Conservation (phyloP, 2,797 vertebrate species). For the Euphonia xanthogaster region DNA sequence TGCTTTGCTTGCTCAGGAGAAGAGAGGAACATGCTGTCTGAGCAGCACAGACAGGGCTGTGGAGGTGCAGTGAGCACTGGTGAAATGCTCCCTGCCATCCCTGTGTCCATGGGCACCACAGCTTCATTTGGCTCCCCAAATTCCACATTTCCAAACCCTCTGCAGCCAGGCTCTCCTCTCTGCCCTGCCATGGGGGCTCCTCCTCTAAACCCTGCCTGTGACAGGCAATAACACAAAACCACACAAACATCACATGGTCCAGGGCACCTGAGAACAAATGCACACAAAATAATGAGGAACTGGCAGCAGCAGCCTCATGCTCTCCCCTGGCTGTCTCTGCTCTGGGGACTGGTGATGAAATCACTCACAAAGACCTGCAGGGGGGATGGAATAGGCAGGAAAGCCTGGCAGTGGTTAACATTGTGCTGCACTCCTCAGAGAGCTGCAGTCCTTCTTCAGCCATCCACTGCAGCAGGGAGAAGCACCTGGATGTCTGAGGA, state of each 20-base stretch:
- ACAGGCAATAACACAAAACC: neutral
- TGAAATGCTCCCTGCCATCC: neutral
- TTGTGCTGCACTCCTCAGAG: neutral
- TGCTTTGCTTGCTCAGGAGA: neutral
- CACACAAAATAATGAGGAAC: neutral
- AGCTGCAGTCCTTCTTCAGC: neutral
- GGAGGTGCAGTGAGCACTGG: neutral
- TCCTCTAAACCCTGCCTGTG: neutral
- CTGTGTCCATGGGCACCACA: neutral
- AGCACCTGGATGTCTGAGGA: accelerated
- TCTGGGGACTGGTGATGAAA: neutral
- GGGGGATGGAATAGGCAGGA: accelerated
- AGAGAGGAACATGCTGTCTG: accelerated
- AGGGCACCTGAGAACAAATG: accelerated
- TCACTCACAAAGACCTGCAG: neutral
- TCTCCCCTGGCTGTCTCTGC: neutral
- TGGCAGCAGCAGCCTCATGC: neutral
- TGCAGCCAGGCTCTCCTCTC: neutral
- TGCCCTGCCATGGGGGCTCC: neutral
- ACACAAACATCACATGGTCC: accelerated
- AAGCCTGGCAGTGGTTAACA: too few species aligned
- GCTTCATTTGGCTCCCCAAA: neutral
- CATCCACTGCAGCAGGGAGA: neutral
- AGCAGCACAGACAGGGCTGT: neutral
- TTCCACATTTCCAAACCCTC: neutral